Base-by-base conservation (phyloP, 1,140 invertebrate genomes). In the Aricia agestis region DNA sequence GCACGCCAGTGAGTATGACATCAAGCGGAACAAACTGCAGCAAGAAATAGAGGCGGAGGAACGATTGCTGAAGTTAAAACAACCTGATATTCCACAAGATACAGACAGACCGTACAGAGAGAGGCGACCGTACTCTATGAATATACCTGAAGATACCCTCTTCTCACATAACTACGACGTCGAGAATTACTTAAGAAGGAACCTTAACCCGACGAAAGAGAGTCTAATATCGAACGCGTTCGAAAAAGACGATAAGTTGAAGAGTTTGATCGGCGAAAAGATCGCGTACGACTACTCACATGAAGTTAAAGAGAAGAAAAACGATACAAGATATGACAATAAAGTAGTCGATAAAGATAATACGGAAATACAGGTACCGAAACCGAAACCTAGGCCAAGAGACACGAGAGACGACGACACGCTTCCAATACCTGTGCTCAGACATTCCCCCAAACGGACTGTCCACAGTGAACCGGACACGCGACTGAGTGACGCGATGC, bases 401-500 rank as follows among this genome's bases (percentile, higher is more conserved):
- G 25, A 71, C 45, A 17, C 19, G 15, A 73, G 61, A 52, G 45
- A 52, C 32, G 70, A 78, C 63, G 83, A 86, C 66, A 74, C 74
- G 7, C 67, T 82, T 19, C 92, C 92, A 0, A 92, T 93, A 75
- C 93, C 93, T 0, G 86, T 93, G 45, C 82, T 94, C 66, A 89
- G 93, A 67, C 92, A 93, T 77, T 92, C 92, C 4, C 92, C 92
- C 0, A 89, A 91, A 73, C 83, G 73, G 45, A 59, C 61, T 63
- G 9, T 74, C 63, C 11, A 66, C 3, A 68, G 73, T 61, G 11
- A 77, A 75, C 25, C 73, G 78, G 59, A 76, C 59, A 77, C 75
- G 15, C 74, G 81, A 67, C 71, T 89, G 73, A 92, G 90, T 42
- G 91, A 93, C 41, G 89, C 87, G 7, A 90, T 93, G 87, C 85